These are phyloP conservation scores for Uloborus diversus DNA, from an alignment of 1,140 invertebrate genomes.

Conservation along the genomic window DNA sequence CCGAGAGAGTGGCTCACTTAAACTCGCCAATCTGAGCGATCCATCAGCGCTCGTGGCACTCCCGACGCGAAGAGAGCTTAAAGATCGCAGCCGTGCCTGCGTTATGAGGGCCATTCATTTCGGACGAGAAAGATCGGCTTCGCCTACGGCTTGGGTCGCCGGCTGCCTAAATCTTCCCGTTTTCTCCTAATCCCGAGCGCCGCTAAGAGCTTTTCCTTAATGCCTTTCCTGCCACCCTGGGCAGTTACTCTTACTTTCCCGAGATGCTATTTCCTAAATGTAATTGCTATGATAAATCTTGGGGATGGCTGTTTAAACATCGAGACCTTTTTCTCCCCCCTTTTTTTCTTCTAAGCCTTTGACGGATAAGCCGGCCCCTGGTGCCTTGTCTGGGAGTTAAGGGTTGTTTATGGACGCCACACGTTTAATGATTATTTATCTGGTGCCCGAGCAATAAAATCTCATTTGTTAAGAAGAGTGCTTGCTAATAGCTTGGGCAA, in stretches of 20 bases:
- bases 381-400: slow-evolving; percentile 28
- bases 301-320: slow-evolving; percentile 54
- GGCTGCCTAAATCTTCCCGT: slow-evolving; percentile 50
- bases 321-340: slow-evolving; percentile 15
- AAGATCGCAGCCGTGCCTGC: slow-evolving; percentile 48
- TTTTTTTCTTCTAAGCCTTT: slow-evolving; percentile 26
- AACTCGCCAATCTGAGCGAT: slow-evolving; percentile 32
- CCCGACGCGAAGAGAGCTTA: too few species aligned
- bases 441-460: slow-evolving; percentile 33
- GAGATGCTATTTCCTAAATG: slow-evolving; percentile 55
- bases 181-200: slow-evolving; percentile 38
- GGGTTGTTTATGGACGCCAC: slow-evolving; percentile 44
- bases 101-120: slow-evolving; percentile 56
- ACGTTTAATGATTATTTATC: slow-evolving; percentile 49
- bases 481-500: neutral
- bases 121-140: slow-evolving; percentile 49
- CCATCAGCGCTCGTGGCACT: neutral
- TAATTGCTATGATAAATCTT: slow-evolving; percentile 56
- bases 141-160: slow-evolving; percentile 39
- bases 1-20: too few species aligned
- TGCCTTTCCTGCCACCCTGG: slow-evolving; percentile 48
- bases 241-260: slow-evolving; percentile 54
- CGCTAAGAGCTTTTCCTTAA: slow-evolving; percentile 56
- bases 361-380: slow-evolving; percentile 33
- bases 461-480: slow-evolving; percentile 28